Evolutionary conservation across 2,113 vertebrate genomes (phyloP).

Genomic region (Pungitius pungitius): DNA sequence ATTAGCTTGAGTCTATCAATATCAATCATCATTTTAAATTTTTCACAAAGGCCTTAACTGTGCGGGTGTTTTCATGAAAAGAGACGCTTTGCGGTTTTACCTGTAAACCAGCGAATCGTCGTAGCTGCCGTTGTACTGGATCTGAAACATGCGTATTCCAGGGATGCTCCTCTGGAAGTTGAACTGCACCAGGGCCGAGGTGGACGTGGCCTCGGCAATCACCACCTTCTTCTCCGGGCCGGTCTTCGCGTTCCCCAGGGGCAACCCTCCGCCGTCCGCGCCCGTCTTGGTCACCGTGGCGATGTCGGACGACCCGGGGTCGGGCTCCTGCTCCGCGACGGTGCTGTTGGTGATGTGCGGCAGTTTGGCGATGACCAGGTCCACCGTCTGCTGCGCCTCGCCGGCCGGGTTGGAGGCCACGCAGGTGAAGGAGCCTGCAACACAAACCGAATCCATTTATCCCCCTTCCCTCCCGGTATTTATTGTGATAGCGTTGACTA

Average conservation of each 20-base stretch:
- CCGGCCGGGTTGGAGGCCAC: slow-evolving; percentile 97
- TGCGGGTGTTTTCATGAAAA: not conserved
- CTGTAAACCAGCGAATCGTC: slow-evolving; percentile 99
- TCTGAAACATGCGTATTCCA: slow-evolving; percentile 99
- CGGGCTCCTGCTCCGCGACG: slow-evolving; percentile 88
- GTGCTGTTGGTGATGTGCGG: slow-evolving; percentile 95
- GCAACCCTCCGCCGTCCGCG: slow-evolving; percentile 84
- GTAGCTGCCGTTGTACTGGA: slow-evolving; percentile 98
- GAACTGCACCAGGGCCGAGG: slow-evolving; percentile 92
- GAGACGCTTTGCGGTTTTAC: slow-evolving; percentile 75
- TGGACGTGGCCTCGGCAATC: slow-evolving; percentile 91
- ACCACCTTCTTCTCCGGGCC: slow-evolving; percentile 94
- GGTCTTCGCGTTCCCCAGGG: slow-evolving; percentile 88
- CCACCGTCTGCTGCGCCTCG: slow-evolving; percentile 92
- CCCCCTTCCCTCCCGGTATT: not conserved
- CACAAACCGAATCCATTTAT: slow-evolving; percentile 9
- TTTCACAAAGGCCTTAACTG: not conserved
- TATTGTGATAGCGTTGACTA: not conserved
- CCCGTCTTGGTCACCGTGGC: slow-evolving; percentile 95
- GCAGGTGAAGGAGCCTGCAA: slow-evolving; percentile 91
- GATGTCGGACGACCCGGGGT: slow-evolving; percentile 96
- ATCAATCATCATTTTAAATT: slow-evolving; percentile 3
- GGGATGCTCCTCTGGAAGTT: slow-evolving; percentile 98
- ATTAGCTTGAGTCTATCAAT: not conserved
- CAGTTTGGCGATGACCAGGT: slow-evolving; percentile 94